A percentile compares a stretch with the other conserved stretches of the same genome.
Evolutionary conservation across 2,888 invertebrate genomes (phyloP).

Genomic region (Drosophila incognita): DNA sequence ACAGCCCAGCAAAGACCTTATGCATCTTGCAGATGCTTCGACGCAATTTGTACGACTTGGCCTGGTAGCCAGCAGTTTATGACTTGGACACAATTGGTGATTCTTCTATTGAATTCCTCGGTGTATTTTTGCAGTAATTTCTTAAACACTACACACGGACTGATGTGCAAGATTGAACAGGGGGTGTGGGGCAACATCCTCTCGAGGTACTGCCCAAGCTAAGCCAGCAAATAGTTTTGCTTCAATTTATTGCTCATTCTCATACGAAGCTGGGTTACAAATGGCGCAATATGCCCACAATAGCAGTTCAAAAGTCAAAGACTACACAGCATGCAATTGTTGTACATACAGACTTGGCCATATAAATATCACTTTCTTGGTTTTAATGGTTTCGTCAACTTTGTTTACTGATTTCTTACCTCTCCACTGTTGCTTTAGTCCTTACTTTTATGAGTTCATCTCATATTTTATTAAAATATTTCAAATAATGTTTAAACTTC

Average conservation of each 20-base stretch:
- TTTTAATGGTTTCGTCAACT: not conserved
- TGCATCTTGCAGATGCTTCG: constrained; percentile 61
- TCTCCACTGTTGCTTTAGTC: not conserved
- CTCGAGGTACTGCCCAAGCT: constrained; percentile 1
- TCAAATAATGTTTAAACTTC: no score
- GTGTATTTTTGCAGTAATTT: constrained; percentile 31
- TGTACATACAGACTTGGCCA: not conserved
- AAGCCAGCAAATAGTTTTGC: constrained; percentile 24
- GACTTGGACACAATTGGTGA: constrained; percentile 47
- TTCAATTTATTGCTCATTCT: constrained; percentile 24
- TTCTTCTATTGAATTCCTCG: constrained; percentile 42
- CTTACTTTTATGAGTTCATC: not conserved
- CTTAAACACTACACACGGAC: constrained; percentile 14
- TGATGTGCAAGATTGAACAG: not conserved
- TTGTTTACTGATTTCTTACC: not conserved
- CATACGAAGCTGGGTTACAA: not conserved
- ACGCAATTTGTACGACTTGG: constrained; percentile 63
- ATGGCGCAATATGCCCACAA: constrained; percentile 12
- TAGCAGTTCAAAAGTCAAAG: constrained; percentile 41
- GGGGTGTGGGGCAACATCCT: not conserved
- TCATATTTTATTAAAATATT: not conserved
- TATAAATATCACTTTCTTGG: not conserved
- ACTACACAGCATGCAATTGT: constrained; percentile 52
- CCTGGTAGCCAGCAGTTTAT: constrained; percentile 36
- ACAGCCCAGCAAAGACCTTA: constrained; percentile 11